phyloP scores from a whole-genome alignment of 2,113 vertebrate genomes.

The Lepidothrix coronata region DNA sequence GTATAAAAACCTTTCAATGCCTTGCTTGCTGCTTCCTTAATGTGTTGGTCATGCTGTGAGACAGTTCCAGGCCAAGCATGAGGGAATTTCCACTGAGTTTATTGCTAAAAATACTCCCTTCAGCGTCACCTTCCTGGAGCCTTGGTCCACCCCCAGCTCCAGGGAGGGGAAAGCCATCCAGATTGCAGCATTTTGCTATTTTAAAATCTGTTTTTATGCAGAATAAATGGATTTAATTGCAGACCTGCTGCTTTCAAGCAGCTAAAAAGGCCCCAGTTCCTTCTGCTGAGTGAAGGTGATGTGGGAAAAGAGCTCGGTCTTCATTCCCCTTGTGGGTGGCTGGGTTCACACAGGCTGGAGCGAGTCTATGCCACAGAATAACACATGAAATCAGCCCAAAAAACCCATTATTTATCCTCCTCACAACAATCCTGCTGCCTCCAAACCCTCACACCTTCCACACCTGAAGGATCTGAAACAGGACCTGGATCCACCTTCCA shows the following conservation, averaged over 20 bases:
- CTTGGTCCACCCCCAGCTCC: neutral
- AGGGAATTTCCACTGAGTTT: neutral
- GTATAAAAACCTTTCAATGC: neutral
- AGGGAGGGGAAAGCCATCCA: neutral
- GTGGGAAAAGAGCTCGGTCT: rapidly evolving
- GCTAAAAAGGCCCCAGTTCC: neutral
- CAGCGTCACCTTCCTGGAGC: neutral
- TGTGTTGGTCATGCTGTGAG: neutral
- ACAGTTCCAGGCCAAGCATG: neutral
- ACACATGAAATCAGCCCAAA: rapidly evolving
- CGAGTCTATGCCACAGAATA: neutral
- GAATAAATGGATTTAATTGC: neutral
- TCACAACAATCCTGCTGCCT: neutral
- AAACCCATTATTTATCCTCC: neutral
- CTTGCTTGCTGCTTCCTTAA: neutral
- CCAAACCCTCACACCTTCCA: neutral
- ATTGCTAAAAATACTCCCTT: neutral
- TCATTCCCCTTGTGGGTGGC: too few relatives aligned
- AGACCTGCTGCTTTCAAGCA: neutral
- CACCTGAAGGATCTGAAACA: neutral
- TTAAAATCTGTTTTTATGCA: neutral
- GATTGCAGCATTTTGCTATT: neutral
- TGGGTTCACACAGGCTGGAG: neutral
- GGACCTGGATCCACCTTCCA: neutral
- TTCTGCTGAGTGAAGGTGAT: neutral